phyloP scores from a whole-genome alignment of 1,140 invertebrate genomes.

The Achatina immaculata region DNA sequence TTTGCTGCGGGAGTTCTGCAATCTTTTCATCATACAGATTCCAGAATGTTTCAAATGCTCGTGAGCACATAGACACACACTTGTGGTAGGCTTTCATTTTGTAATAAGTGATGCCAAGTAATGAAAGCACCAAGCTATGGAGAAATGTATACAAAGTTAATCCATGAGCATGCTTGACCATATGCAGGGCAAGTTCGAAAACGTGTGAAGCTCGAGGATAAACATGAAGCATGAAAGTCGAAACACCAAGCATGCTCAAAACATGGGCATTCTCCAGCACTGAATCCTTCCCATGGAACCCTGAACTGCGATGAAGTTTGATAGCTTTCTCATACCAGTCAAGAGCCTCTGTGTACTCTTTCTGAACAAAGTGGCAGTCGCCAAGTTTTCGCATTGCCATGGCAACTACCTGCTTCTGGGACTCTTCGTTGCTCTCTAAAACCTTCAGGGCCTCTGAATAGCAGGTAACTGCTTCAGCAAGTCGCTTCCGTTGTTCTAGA shows the following conservation, averaged over 20 bases:
- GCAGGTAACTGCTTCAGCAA: slow-evolving; percentile 62
- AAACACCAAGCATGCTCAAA: slow-evolving; percentile 67
- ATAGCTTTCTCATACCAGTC: slow-evolving; percentile 64
- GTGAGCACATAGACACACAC: slow-evolving; percentile 65
- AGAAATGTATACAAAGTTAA: slow-evolving; percentile 58
- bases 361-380: slow-evolving; percentile 66
- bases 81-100: slow-evolving; percentile 68
- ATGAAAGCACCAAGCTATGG: slow-evolving; percentile 61
- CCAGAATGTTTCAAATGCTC: slow-evolving; percentile 65
- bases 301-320: slow-evolving; percentile 53
- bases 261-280: slow-evolving; percentile 65
- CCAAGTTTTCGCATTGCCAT: slow-evolving; percentile 63
- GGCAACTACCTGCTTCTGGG: slow-evolving; percentile 59
- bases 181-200: slow-evolving; percentile 62
- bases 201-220: slow-evolving; percentile 63
- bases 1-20: slow-evolving; percentile 56
- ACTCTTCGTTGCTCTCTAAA: slow-evolving; percentile 56
- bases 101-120: slow-evolving; percentile 66
- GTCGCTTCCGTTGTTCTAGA: slow-evolving; percentile 50
- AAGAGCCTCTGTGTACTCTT: slow-evolving; percentile 62
- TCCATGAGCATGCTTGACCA: slow-evolving; percentile 59
- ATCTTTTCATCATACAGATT: slow-evolving; percentile 60
- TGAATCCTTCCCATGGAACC: slow-evolving; percentile 57
- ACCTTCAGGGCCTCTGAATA: slow-evolving; percentile 62
- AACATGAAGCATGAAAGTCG: slow-evolving; percentile 67